A percentile compares a stretch with the other conserved stretches of the same genome.
Evolutionary conservation across 2,888 invertebrate genomes (phyloP).

Genomic region (Drosophila kambysellisi): DNA sequence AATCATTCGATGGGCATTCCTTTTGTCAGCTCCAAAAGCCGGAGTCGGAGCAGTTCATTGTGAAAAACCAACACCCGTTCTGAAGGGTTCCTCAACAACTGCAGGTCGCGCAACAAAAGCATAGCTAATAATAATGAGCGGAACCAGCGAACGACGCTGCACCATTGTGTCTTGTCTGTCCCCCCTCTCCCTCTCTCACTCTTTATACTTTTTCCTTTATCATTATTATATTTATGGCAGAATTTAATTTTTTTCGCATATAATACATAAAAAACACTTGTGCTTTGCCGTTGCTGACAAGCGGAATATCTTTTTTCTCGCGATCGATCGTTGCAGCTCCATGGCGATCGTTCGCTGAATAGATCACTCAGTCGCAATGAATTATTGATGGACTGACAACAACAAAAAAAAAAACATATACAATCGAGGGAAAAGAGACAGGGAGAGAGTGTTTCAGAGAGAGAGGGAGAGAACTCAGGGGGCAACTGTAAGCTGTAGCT

Average conservation of each 20-base stretch:
- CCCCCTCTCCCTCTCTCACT: not conserved
- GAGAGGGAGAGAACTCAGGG: slow-evolving; percentile 3
- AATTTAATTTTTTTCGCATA: slow-evolving; percentile 66
- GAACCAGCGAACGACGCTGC: slow-evolving; percentile 53
- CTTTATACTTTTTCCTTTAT: slow-evolving; percentile 44
- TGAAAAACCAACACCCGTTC: slow-evolving; percentile 73
- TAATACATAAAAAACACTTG: slow-evolving; percentile 65
- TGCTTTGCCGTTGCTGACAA: slow-evolving; percentile 64
- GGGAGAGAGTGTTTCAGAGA: not conserved
- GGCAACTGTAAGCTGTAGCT: slow-evolving; percentile 26
- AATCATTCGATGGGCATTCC: slow-evolving; percentile 44
- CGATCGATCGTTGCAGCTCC: slow-evolving; percentile 48
- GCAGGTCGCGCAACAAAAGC: slow-evolving; percentile 9
- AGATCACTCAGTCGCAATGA: slow-evolving; percentile 75
- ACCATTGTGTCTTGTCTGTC: slow-evolving; percentile 32
- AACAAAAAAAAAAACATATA: slow-evolving; percentile 23
- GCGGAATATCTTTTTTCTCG: slow-evolving; percentile 80
- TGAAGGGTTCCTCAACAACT: slow-evolving; percentile 70
- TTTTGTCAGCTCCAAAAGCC: slow-evolving; percentile 45
- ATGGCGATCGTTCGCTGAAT: slow-evolving; percentile 53
- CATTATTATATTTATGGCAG: slow-evolving; percentile 79
- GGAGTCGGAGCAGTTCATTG: slow-evolving; percentile 33
- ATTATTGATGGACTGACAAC: slow-evolving; percentile 71
- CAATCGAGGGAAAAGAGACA: slow-evolving; percentile 5
- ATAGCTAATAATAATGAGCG: slow-evolving; percentile 64